Percentiles rank a stretch among this genome's conserved stretches.
Evolutionary conservation across 1,140 invertebrate species (phyloP).

Genomic region (Micrasema longulum): DNA sequence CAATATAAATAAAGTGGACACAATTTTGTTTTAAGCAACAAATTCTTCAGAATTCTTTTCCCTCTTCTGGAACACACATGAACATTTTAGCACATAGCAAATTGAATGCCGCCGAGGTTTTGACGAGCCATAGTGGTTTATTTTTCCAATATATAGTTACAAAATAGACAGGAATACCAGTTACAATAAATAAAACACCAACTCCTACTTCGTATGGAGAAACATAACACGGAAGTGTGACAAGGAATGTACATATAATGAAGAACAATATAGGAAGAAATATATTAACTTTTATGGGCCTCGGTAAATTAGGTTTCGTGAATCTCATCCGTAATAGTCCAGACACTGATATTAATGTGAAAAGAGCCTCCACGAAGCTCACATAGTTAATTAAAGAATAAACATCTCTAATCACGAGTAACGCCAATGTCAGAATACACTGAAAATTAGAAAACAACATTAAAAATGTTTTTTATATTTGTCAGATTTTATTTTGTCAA

Average conservation of each 20-base stretch:
- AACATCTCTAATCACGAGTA: constrained; percentile 88
- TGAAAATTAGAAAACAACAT: constrained; percentile 70
- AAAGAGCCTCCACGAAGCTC: constrained; percentile 93
- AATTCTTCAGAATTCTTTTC: constrained; percentile 51
- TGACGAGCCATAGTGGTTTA: constrained; percentile 73
- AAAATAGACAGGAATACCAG: constrained; percentile 89
- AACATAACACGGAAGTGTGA: constrained; percentile 83
- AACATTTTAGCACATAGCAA: constrained; percentile 80
- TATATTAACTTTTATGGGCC: constrained; percentile 84
- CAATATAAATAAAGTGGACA: constrained; percentile 25
- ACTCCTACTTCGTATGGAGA: constrained; percentile 85
- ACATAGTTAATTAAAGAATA: constrained; percentile 94
- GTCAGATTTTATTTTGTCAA: too few relatives aligned
- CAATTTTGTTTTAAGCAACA: constrained; percentile 8
- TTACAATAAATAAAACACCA: constrained; percentile 81
- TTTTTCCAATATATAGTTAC: constrained; percentile 87
- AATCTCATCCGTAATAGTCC: constrained; percentile 89
- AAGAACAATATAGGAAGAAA: constrained; percentile 86
- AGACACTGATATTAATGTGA: constrained; percentile 88
- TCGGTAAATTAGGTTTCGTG: constrained; percentile 76
- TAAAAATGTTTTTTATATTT: too few relatives aligned
- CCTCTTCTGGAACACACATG: constrained; percentile 77
- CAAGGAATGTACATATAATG: constrained; percentile 85
- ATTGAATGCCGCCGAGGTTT: constrained; percentile 73
- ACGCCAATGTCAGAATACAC: constrained; percentile 83